Percentiles rank a stretch among this genome's conserved stretches.
These are phyloP conservation scores for Paracanthobrama guichenoti DNA, from an alignment of 2,113 vertebrate species.

Conservation along the genomic window DNA sequence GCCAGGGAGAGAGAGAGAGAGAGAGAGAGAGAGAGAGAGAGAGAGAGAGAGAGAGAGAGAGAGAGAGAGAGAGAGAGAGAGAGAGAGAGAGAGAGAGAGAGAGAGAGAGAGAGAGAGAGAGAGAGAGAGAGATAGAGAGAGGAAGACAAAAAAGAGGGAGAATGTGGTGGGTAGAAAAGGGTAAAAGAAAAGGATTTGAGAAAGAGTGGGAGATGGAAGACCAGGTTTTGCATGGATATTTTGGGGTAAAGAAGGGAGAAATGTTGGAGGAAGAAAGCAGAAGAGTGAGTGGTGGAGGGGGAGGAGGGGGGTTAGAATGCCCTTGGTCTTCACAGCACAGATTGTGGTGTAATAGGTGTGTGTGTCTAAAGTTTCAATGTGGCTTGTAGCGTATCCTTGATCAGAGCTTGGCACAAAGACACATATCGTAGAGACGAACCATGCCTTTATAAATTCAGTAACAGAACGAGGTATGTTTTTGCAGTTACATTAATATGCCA, in stretches of 20 bases:
- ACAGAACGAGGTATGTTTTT: constrained; percentile 1
- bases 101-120: constrained; percentile 30
- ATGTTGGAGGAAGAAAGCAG: constrained; percentile 3
- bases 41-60: constrained; percentile 30
- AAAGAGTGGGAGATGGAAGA: constrained; percentile 12
- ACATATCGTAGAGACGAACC: background rate
- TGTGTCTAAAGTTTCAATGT: background rate
- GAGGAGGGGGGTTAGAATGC: constrained; percentile 65
- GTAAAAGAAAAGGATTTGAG: constrained; percentile 3
- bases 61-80: constrained; percentile 25
- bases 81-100: constrained; percentile 37
- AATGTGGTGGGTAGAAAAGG: constrained; percentile 24
- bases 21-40: constrained; percentile 39
- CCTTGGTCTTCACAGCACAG: constrained; percentile 60
- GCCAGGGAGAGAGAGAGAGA: constrained; percentile 36
- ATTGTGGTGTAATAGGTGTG: constrained; percentile 34
- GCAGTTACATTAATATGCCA: background rate
- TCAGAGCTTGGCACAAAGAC: constrained; percentile 18
- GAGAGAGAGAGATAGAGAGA: constrained; percentile 25
- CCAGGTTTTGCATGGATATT: constrained; percentile 44
- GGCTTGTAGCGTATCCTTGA: background rate
- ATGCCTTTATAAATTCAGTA: constrained; percentile 1
- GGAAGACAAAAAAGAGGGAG: constrained; percentile 14
- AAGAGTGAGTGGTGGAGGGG: constrained; percentile 46
- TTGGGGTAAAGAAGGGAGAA: constrained; percentile 34